Base-by-base conservation (phyloP, 2,797 vertebrate genomes). In the Eulemur albifrons region DNA sequence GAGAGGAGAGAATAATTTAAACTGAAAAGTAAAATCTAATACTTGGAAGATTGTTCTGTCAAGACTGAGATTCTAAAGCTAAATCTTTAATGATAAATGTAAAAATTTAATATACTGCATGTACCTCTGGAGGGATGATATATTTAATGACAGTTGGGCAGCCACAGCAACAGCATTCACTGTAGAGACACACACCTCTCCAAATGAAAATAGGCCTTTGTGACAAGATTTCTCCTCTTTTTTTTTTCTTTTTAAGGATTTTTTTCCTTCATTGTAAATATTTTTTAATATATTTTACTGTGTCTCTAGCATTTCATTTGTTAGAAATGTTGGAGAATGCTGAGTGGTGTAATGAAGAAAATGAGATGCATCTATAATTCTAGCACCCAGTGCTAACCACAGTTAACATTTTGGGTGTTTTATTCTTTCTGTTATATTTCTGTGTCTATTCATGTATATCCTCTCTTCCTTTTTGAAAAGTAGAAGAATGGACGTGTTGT, bases 1-100 rank as follows among this genome's bases (percentile, higher is more conserved):
- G 76, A 80, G 63, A 96, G 32, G 30, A 95, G 97, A 97, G 82
- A 96, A 69, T 97, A 88, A 97, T 97, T 97, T 96, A 88, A 97
- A 86, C n/a, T 90, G 69, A 96, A 97, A 96, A 96, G 93, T 86
- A 61, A 84, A 92, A 84, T 92, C 43, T 95, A 92, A 83, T 93
- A 88, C 77, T 70, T 80, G 25, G n/a, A 27, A 84, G 81, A 75
- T 63, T 18, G 81, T 92, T 96, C 93, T 92, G 76, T 50, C 35
- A 94, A 32, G 81, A 57, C 67, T 93, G 86, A 94, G 76, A 89
- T 21, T 83, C 57, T 83, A 86, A 75, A 95, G 57, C 69, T 69
- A 94, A 97, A 93, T 96, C 70, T 90, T 97, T 97, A 96, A 94
- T 80, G 83, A 77, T 52, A 21, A 83, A 93, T 84, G 63, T 94